These are phyloP conservation scores for Temnopleurus reevesii DNA, from an alignment of 53 echinoderm and acorn worm genomes.

Conservation along the genomic window DNA sequence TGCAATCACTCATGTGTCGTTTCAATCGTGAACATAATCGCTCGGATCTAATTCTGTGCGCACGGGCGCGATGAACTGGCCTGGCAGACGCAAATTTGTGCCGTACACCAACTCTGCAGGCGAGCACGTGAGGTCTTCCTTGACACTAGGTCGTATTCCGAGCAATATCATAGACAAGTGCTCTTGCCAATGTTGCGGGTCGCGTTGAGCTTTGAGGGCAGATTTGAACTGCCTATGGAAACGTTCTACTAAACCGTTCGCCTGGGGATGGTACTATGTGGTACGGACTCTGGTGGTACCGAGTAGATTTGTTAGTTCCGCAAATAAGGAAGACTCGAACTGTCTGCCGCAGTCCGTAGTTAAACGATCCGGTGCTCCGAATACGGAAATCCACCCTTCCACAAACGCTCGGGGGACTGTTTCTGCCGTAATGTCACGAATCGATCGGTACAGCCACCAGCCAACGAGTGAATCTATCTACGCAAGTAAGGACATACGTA, in stretches of 20 bases:
- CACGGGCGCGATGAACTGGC: conserved; percentile 44
- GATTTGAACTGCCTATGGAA: conserved; percentile 66
- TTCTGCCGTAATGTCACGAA: conserved; percentile 66
- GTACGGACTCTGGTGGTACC: conserved; percentile 62
- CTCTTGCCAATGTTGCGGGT: conserved; percentile 57
- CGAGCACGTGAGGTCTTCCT: no score
- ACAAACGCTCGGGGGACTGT: conserved; percentile 64
- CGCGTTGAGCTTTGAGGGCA: conserved; percentile 56
- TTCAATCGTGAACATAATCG: conserved; percentile 49
- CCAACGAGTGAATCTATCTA: no score
- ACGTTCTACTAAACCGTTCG: conserved; percentile 63
- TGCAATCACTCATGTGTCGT: no score
- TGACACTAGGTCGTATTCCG: conserved; percentile 48
- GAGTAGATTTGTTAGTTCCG: conserved; percentile 2
- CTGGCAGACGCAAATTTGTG: conserved; percentile 57
- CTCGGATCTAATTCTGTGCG: conserved; percentile 28
- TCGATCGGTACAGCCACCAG: no score
- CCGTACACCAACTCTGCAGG: conserved; percentile 68
- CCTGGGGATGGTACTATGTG: conserved; percentile 65
- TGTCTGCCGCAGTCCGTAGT: conserved; percentile 71
- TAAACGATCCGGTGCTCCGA: conserved; percentile 48
- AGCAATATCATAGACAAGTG: conserved; percentile 47
- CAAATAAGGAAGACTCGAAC: conserved; percentile 72
- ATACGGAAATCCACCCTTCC: conserved; percentile 57
- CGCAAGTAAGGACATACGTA: no score